These are phyloP conservation scores for Oryzias dopingdopingensis DNA, from an alignment of 2,797 vertebrate genomes.

Conservation along the genomic window DNA sequence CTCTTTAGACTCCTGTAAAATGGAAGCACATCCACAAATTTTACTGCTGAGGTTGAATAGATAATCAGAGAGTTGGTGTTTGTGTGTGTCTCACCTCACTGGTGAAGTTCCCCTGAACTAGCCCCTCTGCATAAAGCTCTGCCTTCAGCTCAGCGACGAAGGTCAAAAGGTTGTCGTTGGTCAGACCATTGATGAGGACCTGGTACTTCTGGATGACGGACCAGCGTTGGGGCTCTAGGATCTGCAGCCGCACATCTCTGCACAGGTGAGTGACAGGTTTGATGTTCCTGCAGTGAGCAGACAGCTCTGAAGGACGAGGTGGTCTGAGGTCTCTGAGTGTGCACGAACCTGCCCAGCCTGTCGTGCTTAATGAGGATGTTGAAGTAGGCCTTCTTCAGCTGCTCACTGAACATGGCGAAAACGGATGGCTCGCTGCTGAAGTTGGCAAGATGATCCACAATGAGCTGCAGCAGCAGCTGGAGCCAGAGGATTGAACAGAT, in stretches of 20 bases:
- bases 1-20: conserved; percentile 84
- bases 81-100: conserved; percentile 42
- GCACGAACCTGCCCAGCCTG: conserved; percentile 87
- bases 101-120: conserved; percentile 92
- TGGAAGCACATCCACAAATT: background rate
- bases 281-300: no score
- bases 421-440: conserved; percentile 86
- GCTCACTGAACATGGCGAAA: conserved; percentile 90
- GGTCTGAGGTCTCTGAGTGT: background rate
- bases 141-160: conserved; percentile 87
- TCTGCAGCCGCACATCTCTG: conserved; percentile 88
- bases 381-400: conserved; percentile 94
- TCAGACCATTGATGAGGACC: conserved; percentile 82
- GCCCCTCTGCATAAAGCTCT: conserved; percentile 86
- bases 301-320: no score
- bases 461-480: conserved; percentile 88
- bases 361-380: conserved; percentile 94
- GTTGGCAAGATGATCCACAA: conserved; percentile 87
- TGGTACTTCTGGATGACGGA: conserved; percentile 91
- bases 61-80: background rate
- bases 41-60: no score
- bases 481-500: background rate
- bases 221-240: conserved; percentile 89
- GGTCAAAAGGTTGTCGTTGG: conserved; percentile 78
- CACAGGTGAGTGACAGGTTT: background rate